These are phyloP conservation scores for Tinamus guttatus DNA, from an alignment of 2,113 vertebrate species.

Conservation along the genomic window DNA sequence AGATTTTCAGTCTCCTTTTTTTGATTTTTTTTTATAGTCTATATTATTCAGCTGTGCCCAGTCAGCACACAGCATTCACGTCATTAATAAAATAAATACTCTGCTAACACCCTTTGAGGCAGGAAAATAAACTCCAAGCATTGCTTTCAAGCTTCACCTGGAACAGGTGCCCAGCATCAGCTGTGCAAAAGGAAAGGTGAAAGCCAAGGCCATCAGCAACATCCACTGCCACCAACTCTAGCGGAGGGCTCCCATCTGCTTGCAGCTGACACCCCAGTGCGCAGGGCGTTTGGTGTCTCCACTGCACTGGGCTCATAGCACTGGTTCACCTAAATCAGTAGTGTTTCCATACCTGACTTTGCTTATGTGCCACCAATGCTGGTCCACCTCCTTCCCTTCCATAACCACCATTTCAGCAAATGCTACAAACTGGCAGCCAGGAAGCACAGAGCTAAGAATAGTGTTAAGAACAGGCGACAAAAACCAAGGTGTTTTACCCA, in stretches of 20 bases:
- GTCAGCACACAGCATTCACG: not conserved
- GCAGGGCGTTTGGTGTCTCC: not conserved
- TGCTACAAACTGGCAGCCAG: not conserved
- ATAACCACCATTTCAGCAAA: not conserved
- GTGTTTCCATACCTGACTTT: not conserved
- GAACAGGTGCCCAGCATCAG: not conserved
- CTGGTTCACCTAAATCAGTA: not conserved
- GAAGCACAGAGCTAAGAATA: not conserved
- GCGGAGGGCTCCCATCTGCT: not conserved
- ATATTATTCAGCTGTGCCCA: not conserved
- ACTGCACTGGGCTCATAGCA: not conserved
- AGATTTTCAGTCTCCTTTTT: not conserved
- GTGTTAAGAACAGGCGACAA: not conserved
- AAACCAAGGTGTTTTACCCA: not conserved
- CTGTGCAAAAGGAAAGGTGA: not conserved
- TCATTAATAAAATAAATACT: not conserved
- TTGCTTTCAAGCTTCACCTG: not conserved
- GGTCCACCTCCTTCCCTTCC: not conserved
- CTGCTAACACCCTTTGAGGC: not conserved
- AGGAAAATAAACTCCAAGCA: not conserved
- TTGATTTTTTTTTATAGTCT: not conserved
- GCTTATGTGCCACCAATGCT: accelerated
- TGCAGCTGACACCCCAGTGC: accelerated
- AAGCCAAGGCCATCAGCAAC: not conserved
- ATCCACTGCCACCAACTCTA: not conserved